Base-by-base conservation (phyloP, 2,888 invertebrate species). In the Netelia virgata region DNA sequence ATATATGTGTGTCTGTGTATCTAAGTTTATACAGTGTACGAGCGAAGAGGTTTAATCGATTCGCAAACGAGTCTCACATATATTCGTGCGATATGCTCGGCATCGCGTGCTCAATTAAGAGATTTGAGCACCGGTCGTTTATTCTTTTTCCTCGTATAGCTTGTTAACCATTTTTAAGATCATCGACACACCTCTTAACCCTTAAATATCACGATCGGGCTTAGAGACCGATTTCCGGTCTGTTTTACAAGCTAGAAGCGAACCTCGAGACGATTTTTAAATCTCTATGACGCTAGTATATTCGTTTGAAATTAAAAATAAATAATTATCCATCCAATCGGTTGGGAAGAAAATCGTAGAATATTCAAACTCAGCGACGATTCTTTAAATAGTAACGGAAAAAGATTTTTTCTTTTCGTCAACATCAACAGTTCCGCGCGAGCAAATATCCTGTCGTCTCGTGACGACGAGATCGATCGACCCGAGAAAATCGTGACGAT, bases 21-120 rank as follows among this genome's bases (percentile, higher is more conserved):
- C 10, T 68, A 68, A 10, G 8, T 18, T 18, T 50, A 55, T 61
- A 70, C 77, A 36, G 6, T 43, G 72, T 55, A 74, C 64, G 55
- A 75, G 59, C 50, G 28, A 75, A 53, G 61, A 81, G 73, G 47
- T 80, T 73, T 81, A 81, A 81, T 84, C 64, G 80, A 81, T 84
- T 80, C 68, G 47, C 63, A 68, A 84, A 70, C 59, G 80, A 68
- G 68, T 43, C 61, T 76, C 73, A 36, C 64, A 23, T 76, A 74
- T 66, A 70, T 80, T 57, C 63, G 16, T 50, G 53, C 16, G 20
- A 55, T 53, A 11, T 55, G 50, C 57, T 53, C 14, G 55, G 76
- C 55, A 84, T 84, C 76, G 80, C 84, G 80, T 84, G 80, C 61
- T 80, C 76, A 76, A 80, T 84, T 80, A 81, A 73, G 50, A 70